Evolutionary conservation across 2,113 vertebrate species (phyloP).

Genomic region (Orthonyx spaldingii): DNA sequence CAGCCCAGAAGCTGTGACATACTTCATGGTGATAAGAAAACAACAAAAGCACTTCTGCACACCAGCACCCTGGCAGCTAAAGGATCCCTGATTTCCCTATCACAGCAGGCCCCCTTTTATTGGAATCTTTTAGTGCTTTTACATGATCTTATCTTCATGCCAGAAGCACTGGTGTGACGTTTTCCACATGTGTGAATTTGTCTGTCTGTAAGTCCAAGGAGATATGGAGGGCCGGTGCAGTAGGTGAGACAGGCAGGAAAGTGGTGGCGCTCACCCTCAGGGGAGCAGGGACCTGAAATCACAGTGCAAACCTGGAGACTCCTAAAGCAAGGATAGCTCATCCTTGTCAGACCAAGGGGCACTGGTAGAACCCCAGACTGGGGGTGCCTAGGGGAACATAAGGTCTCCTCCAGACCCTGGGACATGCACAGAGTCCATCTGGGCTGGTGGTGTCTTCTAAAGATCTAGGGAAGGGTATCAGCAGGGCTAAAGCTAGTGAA

Average conservation of each 20-base stretch:
- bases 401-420: background rate
- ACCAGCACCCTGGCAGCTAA: background rate
- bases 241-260: background rate
- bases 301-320: background rate
- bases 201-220: background rate
- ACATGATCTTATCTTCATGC: background rate
- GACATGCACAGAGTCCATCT: background rate
- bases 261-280: background rate
- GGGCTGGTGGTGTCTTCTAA: background rate
- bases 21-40: background rate
- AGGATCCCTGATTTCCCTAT: background rate
- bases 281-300: background rate
- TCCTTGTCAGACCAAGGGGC: background rate
- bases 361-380: background rate
- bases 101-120: background rate
- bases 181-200: background rate
- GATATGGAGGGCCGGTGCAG: background rate
- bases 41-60: background rate
- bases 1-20: background rate
- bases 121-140: background rate
- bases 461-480: background rate
- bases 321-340: background rate
- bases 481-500: background rate
- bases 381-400: background rate
- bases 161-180: background rate